These are phyloP conservation scores for Peucedramus taeniatus DNA, from an alignment of 2,113 vertebrate genomes.

Conservation along the genomic window DNA sequence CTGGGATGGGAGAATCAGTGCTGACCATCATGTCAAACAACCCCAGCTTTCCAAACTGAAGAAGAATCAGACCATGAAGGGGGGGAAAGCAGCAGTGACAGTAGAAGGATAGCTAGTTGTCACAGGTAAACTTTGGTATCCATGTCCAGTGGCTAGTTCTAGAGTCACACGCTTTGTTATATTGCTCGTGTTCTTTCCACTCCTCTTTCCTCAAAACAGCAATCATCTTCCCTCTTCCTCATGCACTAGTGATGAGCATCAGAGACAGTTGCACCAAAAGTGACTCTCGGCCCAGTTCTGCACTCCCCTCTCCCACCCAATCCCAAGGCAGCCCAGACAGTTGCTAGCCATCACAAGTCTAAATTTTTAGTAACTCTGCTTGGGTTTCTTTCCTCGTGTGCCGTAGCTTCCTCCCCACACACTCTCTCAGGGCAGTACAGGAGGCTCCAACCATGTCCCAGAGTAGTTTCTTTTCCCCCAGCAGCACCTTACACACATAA, in stretches of 20 bases:
- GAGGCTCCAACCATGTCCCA: neutral
- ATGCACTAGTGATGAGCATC: neutral
- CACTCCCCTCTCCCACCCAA: neutral
- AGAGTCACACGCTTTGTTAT: neutral
- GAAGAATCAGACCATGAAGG: neutral
- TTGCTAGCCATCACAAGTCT: neutral
- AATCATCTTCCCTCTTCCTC: neutral
- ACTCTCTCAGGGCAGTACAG: neutral
- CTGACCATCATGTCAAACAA: neutral
- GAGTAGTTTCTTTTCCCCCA: neutral
- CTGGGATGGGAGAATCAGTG: neutral
- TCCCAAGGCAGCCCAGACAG: neutral
- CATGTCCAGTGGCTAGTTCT: neutral
- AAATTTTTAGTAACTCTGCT: neutral
- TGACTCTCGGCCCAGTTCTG: neutral
- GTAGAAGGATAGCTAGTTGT: neutral
- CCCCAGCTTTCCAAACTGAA: neutral
- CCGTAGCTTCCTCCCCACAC: neutral
- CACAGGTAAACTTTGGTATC: neutral
- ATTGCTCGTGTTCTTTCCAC: neutral
- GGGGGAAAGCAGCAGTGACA: neutral
- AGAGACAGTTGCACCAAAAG: neutral
- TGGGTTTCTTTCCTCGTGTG: neutral
- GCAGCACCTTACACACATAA: neutral
- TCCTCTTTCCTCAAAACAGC: neutral